These are phyloP conservation scores for Gambusia yucatana DNA, from an alignment of 2,797 vertebrate genomes.

Conservation along the genomic window DNA sequence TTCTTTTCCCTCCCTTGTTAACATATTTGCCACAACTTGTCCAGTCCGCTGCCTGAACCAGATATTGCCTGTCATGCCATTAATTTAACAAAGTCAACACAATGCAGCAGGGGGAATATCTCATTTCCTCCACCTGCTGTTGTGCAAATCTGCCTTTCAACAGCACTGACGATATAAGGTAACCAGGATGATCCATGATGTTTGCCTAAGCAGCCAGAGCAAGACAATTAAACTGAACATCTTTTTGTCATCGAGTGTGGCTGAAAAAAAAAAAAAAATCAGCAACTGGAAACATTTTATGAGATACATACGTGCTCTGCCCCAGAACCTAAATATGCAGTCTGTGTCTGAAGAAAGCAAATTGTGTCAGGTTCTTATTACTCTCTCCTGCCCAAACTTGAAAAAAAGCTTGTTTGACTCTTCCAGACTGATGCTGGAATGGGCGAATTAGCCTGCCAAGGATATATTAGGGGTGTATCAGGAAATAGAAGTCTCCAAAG, in stretches of 20 bases:
- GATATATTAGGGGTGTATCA: neutral
- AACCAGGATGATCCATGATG: neutral
- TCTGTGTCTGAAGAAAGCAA: neutral
- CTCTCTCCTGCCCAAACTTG: neutral
- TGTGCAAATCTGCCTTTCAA: neutral
- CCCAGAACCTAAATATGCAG: neutral
- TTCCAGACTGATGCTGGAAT: neutral
- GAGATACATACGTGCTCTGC: neutral
- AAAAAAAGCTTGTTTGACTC: neutral
- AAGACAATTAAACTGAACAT: neutral
- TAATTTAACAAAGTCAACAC: conserved; percentile 1
- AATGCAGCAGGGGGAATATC: neutral
- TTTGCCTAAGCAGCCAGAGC: neutral
- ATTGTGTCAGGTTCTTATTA: neutral
- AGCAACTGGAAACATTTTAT: neutral
- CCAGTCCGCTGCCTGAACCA: neutral
- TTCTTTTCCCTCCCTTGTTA: neutral
- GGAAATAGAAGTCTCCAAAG: neutral
- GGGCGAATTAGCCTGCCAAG: neutral
- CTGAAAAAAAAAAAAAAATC: neutral
- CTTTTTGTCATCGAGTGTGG: neutral
- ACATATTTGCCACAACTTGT: neutral
- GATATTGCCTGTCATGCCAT: neutral
- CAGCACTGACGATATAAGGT: neutral
- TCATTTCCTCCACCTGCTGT: neutral